Evolutionary conservation across 1,140 invertebrate species (phyloP), one percentile per base, ranked within the genome.

Genomic region (Steinernema khuongi): DNA sequence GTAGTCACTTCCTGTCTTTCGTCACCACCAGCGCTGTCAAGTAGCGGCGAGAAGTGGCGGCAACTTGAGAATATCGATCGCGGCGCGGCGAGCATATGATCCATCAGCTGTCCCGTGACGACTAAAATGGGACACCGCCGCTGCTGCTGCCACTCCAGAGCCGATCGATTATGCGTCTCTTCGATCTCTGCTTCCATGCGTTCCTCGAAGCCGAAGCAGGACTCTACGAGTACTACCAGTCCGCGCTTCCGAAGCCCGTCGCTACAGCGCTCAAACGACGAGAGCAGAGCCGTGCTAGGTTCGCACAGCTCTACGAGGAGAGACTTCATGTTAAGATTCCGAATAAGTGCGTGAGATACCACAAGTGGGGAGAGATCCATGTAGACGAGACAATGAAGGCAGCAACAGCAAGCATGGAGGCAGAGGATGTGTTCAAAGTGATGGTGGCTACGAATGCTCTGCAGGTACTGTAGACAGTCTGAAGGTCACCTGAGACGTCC

Each of bases 61-160:
- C 22, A 60, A 7, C 7, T 60, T 60, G 50, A 60, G 50, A 60
- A 60, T 60, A 60, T 60, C 50, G 50, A 60, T 60, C 19, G 50
- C 11, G 26, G 50, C 50, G 14, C 26, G 50, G 50, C 36, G 36
- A 41, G 7, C 36, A 41, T 41, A 41, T 41, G 36, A 41, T 41
- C n/a, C n/a, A n/a, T n/a, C n/a, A n/a, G n/a, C n/a, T n/a, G n/a
- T n/a, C n/a, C n/a, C n/a, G n/a, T n/a, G n/a, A n/a, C n/a, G n/a
- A n/a, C n/a, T n/a, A n/a, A n/a, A n/a, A n/a, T n/a, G n/a, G n/a
- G n/a, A n/a, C n/a, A n/a, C n/a, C n/a, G n/a, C n/a, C n/a, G n/a
- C n/a, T n/a, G 50, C 19, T 60, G 4, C 7, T 4, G 4, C 26
- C 14, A n/a, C 22, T 7, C 14, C 26, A 60, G 22, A 60, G 11